A percentile compares a stretch with the other conserved stretches of the same genome.
Evolutionary conservation across 2,113 vertebrate genomes (phyloP).

Genomic region (Thryonomys swinderianus): DNA sequence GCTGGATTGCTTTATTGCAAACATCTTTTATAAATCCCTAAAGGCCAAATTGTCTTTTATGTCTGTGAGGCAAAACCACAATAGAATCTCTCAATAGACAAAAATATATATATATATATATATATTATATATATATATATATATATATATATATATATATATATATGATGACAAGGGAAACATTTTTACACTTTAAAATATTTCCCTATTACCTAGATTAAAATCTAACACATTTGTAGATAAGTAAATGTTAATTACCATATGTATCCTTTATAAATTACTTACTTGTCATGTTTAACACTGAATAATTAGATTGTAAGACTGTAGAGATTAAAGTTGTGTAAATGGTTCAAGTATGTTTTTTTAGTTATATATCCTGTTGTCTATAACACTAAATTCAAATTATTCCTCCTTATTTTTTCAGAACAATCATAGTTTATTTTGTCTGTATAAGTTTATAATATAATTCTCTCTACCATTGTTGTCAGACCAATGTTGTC

Average conservation of each 20-base stretch:
- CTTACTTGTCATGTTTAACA: constrained; percentile 35
- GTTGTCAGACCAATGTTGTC: neutral
- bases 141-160: no score
- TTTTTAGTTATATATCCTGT: neutral
- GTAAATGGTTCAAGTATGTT: neutral
- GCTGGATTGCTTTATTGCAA: constrained; percentile 71
- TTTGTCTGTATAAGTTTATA: neutral
- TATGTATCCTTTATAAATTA: constrained; percentile 36
- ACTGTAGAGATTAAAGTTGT: neutral
- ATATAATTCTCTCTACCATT: neutral
- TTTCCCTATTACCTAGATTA: constrained; percentile 53
- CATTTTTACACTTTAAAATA: constrained; percentile 5
- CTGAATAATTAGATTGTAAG: neutral
- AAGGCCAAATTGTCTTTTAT: constrained; percentile 71
- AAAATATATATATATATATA: constrained; percentile 22
- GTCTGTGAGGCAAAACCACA: constrained; percentile 63
- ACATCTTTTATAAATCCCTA: constrained; percentile 65
- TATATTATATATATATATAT: no score
- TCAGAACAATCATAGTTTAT: neutral
- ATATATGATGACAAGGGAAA: no score
- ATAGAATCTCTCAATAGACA: constrained; percentile 35
- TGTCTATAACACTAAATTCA: neutral
- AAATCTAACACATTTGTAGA: neutral
- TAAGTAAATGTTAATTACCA: neutral
- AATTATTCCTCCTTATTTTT: neutral